These are phyloP conservation scores for Netelia inedita DNA, from an alignment of 2,888 invertebrate genomes.

Conservation along the genomic window DNA sequence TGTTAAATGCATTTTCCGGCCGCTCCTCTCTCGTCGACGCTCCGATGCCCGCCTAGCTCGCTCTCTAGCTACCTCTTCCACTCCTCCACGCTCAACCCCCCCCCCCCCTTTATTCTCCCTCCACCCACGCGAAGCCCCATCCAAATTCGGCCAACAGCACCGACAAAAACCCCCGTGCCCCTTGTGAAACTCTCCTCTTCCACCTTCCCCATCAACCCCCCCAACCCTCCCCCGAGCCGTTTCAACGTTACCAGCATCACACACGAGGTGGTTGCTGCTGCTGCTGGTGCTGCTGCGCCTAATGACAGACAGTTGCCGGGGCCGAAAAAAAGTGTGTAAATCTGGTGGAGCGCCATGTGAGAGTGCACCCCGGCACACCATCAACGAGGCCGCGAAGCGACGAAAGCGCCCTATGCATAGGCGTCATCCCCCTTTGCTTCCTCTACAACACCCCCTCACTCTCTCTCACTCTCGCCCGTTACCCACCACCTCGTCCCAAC, in stretches of 20 bases:
- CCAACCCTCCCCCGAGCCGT: slow-evolving; percentile 17
- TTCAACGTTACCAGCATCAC: slow-evolving; percentile 65
- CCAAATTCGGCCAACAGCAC: slow-evolving; percentile 56
- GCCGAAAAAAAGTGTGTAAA: slow-evolving; percentile 78
- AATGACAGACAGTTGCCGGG: slow-evolving; percentile 84
- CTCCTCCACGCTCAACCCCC: slow-evolving; percentile 30
- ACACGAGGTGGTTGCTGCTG: slow-evolving; percentile 59
- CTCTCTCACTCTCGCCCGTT: neutral
- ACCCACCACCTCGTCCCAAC: neutral
- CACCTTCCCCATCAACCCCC: slow-evolving; percentile 1
- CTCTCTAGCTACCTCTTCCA: slow-evolving; percentile 55
- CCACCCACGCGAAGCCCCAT: slow-evolving; percentile 1
- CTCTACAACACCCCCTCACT: slow-evolving; percentile 24
- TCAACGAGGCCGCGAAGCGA: slow-evolving; percentile 67
- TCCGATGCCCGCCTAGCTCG: slow-evolving; percentile 37
- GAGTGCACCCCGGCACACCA: slow-evolving; percentile 68
- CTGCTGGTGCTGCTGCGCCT: slow-evolving; percentile 78
- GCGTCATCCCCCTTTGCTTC: slow-evolving; percentile 49
- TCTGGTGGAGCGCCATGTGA: slow-evolving; percentile 75
- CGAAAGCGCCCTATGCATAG: slow-evolving; percentile 64
- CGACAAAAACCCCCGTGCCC: slow-evolving; percentile 56
- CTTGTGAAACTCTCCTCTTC: slow-evolving; percentile 37
- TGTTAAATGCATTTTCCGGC: slow-evolving; percentile 84
- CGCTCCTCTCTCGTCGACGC: slow-evolving; percentile 54
- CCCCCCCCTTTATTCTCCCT: slow-evolving; percentile 31